Evolutionary conservation across 35 echinoderm and acorn worm genomes (phyloP).

Genomic region (Anneissia japonica): DNA sequence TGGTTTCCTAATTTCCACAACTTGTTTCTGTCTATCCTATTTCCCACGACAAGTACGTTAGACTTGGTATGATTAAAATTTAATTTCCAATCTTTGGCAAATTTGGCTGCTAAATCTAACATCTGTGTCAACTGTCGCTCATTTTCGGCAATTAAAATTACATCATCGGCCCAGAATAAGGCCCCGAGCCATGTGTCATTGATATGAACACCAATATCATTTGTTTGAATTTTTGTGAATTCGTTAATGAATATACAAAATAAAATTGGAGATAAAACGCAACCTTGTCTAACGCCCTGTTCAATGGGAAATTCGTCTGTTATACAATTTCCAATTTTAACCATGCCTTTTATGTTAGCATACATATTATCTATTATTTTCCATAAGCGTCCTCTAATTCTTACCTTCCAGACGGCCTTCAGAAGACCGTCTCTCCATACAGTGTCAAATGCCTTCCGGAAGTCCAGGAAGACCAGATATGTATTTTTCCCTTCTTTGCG

Average conservation of each 20-base stretch:
- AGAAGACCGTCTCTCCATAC: neutral
- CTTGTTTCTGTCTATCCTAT: neutral
- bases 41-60: neutral
- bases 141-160: neutral
- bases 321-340: neutral
- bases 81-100: neutral
- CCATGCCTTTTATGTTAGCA: neutral
- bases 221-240: neutral
- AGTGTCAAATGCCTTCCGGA: neutral
- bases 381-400: neutral
- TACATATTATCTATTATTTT: neutral
- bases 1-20: neutral
- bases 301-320: neutral
- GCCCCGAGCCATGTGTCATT: neutral
- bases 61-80: neutral
- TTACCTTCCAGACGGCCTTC: neutral
- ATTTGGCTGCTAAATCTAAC: neutral
- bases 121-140: neutral
- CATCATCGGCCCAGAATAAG: neutral
- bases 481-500: neutral
- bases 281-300: neutral
- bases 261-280: neutral
- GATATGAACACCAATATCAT: neutral
- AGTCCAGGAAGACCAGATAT: neutral
- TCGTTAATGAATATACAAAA: neutral